phyloP scores from a whole-genome alignment of 2,888 invertebrate genomes.

The Trichopoda pennipes region DNA sequence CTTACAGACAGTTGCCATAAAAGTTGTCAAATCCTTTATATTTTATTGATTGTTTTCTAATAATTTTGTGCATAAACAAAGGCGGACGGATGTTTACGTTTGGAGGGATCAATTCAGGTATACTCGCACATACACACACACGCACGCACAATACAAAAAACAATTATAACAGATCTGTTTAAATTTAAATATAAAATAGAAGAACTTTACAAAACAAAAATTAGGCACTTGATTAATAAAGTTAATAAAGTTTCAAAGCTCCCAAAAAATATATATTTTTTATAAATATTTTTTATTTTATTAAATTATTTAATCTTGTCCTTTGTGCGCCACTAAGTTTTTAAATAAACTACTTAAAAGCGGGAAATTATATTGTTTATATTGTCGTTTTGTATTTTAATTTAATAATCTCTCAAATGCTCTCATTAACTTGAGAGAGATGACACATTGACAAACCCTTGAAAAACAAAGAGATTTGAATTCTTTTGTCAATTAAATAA shows the following conservation, averaged over 20 bases:
- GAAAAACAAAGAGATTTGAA: conserved; percentile 24
- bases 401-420: neutral
- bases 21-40: conserved; percentile 47
- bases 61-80: conserved; percentile 31
- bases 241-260: neutral
- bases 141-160: neutral
- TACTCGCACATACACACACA: conserved; percentile 28
- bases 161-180: conserved; percentile 8
- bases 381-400: conserved; percentile 19
- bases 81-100: conserved; percentile 43
- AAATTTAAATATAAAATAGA: neutral
- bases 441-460: conserved; percentile 31
- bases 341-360: conserved; percentile 55
- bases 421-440: conserved; percentile 5
- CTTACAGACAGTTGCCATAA: conserved; percentile 40
- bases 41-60: conserved; percentile 41
- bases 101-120: conserved; percentile 45
- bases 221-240: conserved; percentile 22
- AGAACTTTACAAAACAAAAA: neutral
- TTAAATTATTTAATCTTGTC: neutral
- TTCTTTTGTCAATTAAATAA: conserved; percentile 29
- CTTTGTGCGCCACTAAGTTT: conserved; percentile 19
- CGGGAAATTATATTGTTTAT: conserved; percentile 43
- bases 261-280: too few species aligned
- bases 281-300: too few species aligned